Conservation (phyloP, 1,140 invertebrate genomes). For the Zaprionus davidi region DNA sequence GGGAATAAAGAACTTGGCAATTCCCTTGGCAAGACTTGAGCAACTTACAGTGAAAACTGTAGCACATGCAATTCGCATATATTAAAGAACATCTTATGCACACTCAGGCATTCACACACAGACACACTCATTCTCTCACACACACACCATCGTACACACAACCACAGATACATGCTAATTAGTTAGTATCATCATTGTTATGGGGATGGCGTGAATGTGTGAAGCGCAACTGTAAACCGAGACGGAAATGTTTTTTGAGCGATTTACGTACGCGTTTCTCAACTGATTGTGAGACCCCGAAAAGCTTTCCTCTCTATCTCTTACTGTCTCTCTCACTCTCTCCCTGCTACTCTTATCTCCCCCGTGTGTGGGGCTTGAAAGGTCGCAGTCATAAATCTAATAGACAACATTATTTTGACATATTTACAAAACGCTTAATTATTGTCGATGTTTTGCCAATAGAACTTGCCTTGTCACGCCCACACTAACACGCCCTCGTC, state of each 20-base stretch:
- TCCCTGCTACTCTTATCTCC: not conserved
- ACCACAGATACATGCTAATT: slow-evolving; percentile 59
- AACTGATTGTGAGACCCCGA: slow-evolving; percentile 33
- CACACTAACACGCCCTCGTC: slow-evolving; percentile 28
- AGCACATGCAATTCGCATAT: slow-evolving; percentile 38
- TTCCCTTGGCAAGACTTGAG: not conserved
- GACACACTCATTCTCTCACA: not conserved
- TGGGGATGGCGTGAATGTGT: slow-evolving; percentile 58
- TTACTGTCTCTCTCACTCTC: not conserved
- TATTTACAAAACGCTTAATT: slow-evolving; percentile 62
- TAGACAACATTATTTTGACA: slow-evolving; percentile 46
- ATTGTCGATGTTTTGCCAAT: slow-evolving; percentile 66
- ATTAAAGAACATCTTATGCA: slow-evolving; percentile 34
- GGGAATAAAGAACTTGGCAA: not conserved
- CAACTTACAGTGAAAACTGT: slow-evolving; percentile 18
- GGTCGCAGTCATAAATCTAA: slow-evolving; percentile 50
- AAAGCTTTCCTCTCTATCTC: slow-evolving; percentile 2
- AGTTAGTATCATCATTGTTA: slow-evolving; percentile 62
- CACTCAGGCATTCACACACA: slow-evolving; percentile 17
- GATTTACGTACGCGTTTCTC: slow-evolving; percentile 43
- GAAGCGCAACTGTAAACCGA: slow-evolving; percentile 39
- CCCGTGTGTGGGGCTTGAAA: slow-evolving; percentile 10
- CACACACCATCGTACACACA: not conserved
- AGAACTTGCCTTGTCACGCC: slow-evolving; percentile 40
- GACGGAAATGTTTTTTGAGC: slow-evolving; percentile 48